phyloP scores from a whole-genome alignment of 1,140 invertebrate species.

The Ganaspis sp. region DNA sequence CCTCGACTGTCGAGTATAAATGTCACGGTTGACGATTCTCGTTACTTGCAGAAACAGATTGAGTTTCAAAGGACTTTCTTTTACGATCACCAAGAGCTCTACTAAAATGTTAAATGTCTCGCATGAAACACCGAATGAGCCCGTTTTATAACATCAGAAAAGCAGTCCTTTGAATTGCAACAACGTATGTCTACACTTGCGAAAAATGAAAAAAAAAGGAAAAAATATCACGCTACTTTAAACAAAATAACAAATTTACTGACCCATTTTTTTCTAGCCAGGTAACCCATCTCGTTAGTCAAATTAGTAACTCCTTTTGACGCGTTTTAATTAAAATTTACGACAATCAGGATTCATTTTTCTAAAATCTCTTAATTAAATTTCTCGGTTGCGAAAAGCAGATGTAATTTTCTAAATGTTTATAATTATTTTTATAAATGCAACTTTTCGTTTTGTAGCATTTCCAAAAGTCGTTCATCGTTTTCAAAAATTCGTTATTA shows the following conservation, averaged over 20 bases:
- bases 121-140: slow-evolving; percentile 21
- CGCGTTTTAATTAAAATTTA: background rate
- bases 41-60: slow-evolving; percentile 26
- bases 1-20: background rate
- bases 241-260: background rate
- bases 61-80: slow-evolving; percentile 22
- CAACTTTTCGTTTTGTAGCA: too few relatives aligned
- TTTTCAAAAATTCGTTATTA: too few relatives aligned
- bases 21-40: slow-evolving; percentile 23
- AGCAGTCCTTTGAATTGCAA: background rate
- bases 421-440: too few relatives aligned
- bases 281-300: background rate
- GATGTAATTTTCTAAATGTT: too few relatives aligned
- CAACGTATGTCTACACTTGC: background rate
- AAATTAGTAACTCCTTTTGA: background rate
- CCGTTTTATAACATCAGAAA: background rate
- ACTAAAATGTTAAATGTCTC: slow-evolving; percentile 26
- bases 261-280: background rate
- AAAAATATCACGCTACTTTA: background rate
- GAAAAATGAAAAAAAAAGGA: background rate
- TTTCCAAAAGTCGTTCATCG: too few relatives aligned
- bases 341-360: background rate
- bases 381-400: too few relatives aligned
- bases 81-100: slow-evolving; percentile 27
- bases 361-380: background rate